phyloP scores from a whole-genome alignment of 2,797 vertebrate genomes.

The Tolypeutes matacus region DNA sequence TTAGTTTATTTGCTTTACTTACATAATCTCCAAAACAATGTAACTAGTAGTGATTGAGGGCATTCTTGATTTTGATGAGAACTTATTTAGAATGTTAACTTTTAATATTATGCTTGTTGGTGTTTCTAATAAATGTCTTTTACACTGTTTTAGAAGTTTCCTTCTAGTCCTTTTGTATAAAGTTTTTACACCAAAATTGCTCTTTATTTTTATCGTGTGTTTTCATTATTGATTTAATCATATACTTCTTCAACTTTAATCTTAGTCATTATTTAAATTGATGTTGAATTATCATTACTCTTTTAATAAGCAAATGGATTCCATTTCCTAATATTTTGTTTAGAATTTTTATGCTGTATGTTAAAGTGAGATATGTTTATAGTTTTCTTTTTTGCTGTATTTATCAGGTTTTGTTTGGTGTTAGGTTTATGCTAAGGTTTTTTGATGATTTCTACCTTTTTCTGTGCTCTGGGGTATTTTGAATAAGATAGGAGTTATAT shows the following conservation, averaged over 20 bases:
- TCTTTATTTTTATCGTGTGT: background rate
- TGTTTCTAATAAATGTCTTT: conserved; percentile 4
- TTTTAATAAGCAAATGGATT: background rate
- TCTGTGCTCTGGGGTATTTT: too few relatives aligned
- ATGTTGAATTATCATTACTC: background rate
- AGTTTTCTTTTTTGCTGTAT: too few relatives aligned
- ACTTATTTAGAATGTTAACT: conserved; percentile 43
- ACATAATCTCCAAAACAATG: background rate
- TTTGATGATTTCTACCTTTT: too few relatives aligned
- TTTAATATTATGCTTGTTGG: background rate
- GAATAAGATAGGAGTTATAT: too few relatives aligned
- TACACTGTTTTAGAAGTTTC: background rate
- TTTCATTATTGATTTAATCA: conserved; percentile 18
- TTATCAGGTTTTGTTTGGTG: too few relatives aligned
- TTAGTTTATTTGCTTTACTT: conserved; percentile 16
- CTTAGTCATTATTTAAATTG: conserved; percentile 30
- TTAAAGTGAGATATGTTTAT: too few relatives aligned
- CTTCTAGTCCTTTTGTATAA: background rate
- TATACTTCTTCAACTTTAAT: background rate
- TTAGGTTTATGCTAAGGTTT: too few relatives aligned
- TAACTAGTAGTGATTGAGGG: background rate
- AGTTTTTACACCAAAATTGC: conserved; percentile 6
- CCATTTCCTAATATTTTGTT: too few relatives aligned
- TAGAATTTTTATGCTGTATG: too few relatives aligned
- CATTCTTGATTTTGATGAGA: conserved; percentile 23